These are phyloP conservation scores for Apodemia mormo DNA, from an alignment of 2,888 invertebrate species.

Conservation along the genomic window DNA sequence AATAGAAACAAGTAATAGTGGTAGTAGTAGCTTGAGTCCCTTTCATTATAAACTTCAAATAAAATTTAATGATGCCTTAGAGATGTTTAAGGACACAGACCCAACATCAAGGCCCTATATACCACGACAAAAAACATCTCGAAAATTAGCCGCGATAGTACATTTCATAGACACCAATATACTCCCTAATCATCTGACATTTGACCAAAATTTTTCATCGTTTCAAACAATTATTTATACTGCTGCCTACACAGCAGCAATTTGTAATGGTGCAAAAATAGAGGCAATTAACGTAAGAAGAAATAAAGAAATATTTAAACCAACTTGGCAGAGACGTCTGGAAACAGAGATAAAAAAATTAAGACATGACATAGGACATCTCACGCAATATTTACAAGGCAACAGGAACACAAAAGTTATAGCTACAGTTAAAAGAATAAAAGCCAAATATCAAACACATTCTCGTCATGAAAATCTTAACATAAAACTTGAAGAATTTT, in stretches of 20 bases:
- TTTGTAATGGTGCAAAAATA: constrained; percentile 17
- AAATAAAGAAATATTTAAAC: constrained; percentile 12
- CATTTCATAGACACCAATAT: too few relatives aligned
- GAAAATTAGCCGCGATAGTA: too few relatives aligned
- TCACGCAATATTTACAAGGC: constrained; percentile 27
- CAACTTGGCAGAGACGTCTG: constrained; percentile 31
- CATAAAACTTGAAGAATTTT: neutral
- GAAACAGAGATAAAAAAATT: constrained; percentile 27
- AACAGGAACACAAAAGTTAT: constrained; percentile 22
- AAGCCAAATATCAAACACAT: neutral
- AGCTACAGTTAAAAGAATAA: neutral
- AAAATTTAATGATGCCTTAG: too few relatives aligned
- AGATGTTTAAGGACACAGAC: too few relatives aligned
- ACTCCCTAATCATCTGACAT: too few relatives aligned
- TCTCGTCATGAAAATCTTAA: neutral
- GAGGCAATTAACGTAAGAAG: neutral
- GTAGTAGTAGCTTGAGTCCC: too few relatives aligned
- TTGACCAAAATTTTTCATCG: neutral
- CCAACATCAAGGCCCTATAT: too few relatives aligned
- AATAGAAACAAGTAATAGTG: too few relatives aligned
- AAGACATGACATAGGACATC: constrained; percentile 27
- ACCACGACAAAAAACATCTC: too few relatives aligned
- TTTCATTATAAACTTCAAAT: too few relatives aligned
- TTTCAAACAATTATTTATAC: constrained; percentile 22
- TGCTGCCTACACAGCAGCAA: constrained; percentile 23